Evolutionary conservation across 2,888 invertebrate genomes (phyloP).

Genomic region (Lasioglossum figueresi): DNA sequence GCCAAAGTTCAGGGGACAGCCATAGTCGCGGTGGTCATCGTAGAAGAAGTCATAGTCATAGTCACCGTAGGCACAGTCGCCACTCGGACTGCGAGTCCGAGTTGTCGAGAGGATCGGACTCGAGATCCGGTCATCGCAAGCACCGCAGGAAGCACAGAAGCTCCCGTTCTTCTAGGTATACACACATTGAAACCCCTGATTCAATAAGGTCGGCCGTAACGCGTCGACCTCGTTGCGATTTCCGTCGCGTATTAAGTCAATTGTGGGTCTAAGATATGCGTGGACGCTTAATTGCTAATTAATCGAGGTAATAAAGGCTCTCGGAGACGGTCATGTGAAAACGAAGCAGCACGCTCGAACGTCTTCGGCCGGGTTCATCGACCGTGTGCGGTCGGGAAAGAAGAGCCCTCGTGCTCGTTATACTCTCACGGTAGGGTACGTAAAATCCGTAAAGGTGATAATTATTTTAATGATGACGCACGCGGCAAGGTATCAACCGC

Average conservation of each 20-base stretch:
- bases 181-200: not conserved
- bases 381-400: conserved; percentile 53
- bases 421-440: conserved; percentile 66
- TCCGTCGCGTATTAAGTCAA: conserved; percentile 18
- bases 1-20: conserved; percentile 94
- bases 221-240: conserved; percentile 21
- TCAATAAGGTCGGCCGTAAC: not conserved
- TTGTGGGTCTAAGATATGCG: conserved; percentile 22
- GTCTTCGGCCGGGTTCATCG: conserved; percentile 55
- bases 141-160: conserved; percentile 90
- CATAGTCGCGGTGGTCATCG: conserved; percentile 89
- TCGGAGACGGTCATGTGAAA: conserved; percentile 42
- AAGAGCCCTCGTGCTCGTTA: conserved; percentile 60
- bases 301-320: conserved; percentile 52
- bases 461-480: conserved; percentile 68
- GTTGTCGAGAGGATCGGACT: conserved; percentile 92
- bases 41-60: conserved; percentile 90
- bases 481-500: conserved; percentile 47
- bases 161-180: conserved; percentile 87
- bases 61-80: conserved; percentile 90
- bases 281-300: conserved; percentile 49
- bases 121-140: conserved; percentile 89
- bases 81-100: conserved; percentile 96
- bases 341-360: conserved; percentile 34
- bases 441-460: conserved; percentile 62